A percentile compares a stretch with the other conserved stretches of the same genome.
phyloP scores from a whole-genome alignment of 1,140 invertebrate genomes.

The Leptopilina boulardi region DNA sequence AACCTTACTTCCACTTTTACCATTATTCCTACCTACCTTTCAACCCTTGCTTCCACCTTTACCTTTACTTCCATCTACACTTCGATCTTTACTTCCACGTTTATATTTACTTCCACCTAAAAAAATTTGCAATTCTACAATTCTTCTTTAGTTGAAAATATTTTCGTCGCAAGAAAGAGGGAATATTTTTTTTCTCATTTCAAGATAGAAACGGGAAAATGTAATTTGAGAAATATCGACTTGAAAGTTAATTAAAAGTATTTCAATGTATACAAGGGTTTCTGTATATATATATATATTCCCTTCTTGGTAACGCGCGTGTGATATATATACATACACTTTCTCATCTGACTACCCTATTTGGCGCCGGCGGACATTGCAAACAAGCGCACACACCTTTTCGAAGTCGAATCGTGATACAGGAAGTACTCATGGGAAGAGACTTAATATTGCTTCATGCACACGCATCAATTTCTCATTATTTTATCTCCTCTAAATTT shows the following conservation, averaged over 20 bases:
- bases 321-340: too few relatives aligned
- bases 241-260: conserved; percentile 67
- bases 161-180: too few relatives aligned
- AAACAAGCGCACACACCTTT: conserved; percentile 60
- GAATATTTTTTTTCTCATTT: not conserved
- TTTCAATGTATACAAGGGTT: conserved; percentile 63
- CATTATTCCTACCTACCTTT: too few relatives aligned
- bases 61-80: too few relatives aligned
- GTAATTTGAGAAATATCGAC: conserved; percentile 18
- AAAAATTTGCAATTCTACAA: too few relatives aligned
- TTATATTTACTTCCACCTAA: too few relatives aligned
- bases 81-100: too few relatives aligned
- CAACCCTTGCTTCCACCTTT: too few relatives aligned
- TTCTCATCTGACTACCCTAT: conserved; percentile 57
- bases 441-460: not conserved
- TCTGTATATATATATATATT: too few relatives aligned
- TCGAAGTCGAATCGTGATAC: conserved; percentile 17
- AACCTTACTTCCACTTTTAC: too few relatives aligned
- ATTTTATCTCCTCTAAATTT: too few relatives aligned
- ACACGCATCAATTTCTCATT: not conserved
- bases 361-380: conserved; percentile 51
- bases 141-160: too few relatives aligned
- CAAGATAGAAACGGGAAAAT: conserved; percentile 34
- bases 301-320: conserved; percentile 54
- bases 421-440: conserved; percentile 33